A percentile compares a stretch with the other conserved stretches of the same genome.
These are phyloP conservation scores for Pipistrellus pipistrellus DNA, from an alignment of 2,797 vertebrate genomes.

Conservation along the genomic window DNA sequence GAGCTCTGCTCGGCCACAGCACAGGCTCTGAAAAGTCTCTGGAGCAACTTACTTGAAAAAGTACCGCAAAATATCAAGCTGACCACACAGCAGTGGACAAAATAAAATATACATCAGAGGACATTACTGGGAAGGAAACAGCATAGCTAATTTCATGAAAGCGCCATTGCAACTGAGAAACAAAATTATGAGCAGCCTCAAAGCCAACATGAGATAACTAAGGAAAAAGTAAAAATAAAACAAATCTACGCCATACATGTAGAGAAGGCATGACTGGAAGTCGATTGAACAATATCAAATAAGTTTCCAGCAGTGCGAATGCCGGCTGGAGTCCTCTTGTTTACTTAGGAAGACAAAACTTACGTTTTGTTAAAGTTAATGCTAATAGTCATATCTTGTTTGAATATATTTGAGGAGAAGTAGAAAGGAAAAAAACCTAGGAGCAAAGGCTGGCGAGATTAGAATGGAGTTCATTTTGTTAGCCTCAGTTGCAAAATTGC, in stretches of 20 bases:
- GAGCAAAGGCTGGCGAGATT: background rate
- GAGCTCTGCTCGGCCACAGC: background rate
- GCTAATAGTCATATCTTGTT: background rate
- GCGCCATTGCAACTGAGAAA: slow-evolving; percentile 12
- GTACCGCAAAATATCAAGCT: slow-evolving; percentile 60
- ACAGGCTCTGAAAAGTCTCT: slow-evolving; percentile 20
- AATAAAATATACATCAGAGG: slow-evolving; percentile 76
- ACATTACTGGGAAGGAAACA: slow-evolving; percentile 67
- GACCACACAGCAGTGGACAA: slow-evolving; percentile 55
- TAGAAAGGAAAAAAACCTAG: slow-evolving; percentile 46
- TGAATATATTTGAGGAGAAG: slow-evolving; percentile 30
- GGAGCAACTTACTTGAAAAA: slow-evolving; percentile 59
- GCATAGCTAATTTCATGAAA: slow-evolving; percentile 67
- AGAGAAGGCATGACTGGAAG: background rate
- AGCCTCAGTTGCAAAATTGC: background rate
- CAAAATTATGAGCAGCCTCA: slow-evolving; percentile 67
- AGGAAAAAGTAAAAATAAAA: slow-evolving; percentile 59
- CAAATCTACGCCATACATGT: background rate
- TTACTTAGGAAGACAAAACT: slow-evolving; percentile 48
- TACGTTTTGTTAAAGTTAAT: slow-evolving; percentile 1
- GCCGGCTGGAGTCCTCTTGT: background rate
- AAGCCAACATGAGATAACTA: slow-evolving; percentile 72
- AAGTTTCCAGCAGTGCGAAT: slow-evolving; percentile 26
- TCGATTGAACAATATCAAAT: slow-evolving; percentile 12
- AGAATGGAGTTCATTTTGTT: background rate